These are phyloP conservation scores for Acanthisitta chloris DNA, from an alignment of 2,113 vertebrate species.

Conservation along the genomic window DNA sequence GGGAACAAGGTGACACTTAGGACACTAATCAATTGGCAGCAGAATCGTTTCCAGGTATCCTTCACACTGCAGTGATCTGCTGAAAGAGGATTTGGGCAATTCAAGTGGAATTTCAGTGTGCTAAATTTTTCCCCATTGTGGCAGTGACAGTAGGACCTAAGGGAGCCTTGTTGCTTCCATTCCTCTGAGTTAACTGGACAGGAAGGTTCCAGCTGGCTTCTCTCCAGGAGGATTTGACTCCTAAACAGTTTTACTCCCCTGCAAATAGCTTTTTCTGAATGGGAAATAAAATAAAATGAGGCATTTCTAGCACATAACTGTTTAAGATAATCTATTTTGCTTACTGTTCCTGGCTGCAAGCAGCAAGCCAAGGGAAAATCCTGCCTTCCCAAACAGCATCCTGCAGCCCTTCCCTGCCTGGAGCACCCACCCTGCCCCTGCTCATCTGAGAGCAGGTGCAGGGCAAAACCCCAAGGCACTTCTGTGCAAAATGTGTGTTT, in stretches of 20 bases:
- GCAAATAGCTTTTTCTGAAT: not conserved
- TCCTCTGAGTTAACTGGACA: not conserved
- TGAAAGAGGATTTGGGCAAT: not conserved
- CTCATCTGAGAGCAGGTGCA: not conserved
- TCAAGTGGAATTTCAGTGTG: conserved; percentile 23
- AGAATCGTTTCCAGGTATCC: not conserved
- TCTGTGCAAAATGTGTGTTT: not conserved
- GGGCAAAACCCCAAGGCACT: not conserved
- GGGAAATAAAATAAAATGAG: conserved; percentile 13
- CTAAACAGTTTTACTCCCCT: not conserved
- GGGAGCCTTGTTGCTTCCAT: not conserved
- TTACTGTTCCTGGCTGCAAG: not conserved
- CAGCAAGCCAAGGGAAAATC: not conserved
- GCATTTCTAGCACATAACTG: not conserved
- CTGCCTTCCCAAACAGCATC: not conserved
- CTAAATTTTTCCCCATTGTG: not conserved
- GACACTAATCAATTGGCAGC: conserved; percentile 22
- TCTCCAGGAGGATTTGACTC: not conserved
- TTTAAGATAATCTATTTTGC: not conserved
- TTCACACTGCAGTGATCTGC: not conserved
- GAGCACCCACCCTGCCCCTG: not conserved
- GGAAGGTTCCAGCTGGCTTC: not conserved
- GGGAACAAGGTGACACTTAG: conserved; percentile 22
- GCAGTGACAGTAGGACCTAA: not conserved
- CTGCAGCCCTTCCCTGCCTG: not conserved